phyloP scores from a whole-genome alignment of 1,140 invertebrate species.

The Arctopsyche grandis region DNA sequence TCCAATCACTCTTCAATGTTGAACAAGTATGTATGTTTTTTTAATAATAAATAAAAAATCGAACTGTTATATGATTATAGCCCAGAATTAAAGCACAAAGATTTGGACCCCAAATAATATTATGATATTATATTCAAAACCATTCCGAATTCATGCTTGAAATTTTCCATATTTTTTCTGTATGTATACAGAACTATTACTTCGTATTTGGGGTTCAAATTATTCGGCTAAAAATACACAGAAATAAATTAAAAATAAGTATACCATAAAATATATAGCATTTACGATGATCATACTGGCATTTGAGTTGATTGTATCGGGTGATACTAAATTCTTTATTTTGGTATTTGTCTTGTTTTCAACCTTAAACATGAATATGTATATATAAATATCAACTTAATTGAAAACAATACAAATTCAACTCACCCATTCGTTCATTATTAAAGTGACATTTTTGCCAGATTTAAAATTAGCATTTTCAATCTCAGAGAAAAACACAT shows the following conservation, averaged over 20 bases:
- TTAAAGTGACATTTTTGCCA: background rate
- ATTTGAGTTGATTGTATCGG: slow-evolving; percentile 62
- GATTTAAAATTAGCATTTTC: slow-evolving; percentile 41
- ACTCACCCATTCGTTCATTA: slow-evolving; percentile 45
- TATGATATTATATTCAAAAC: too few species aligned
- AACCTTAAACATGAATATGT: slow-evolving; percentile 31
- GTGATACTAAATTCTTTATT: slow-evolving; percentile 62
- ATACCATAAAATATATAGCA: slow-evolving; percentile 82
- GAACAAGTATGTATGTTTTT: slow-evolving; percentile 53
- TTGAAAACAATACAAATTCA: background rate
- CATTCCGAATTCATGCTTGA: too few species aligned
- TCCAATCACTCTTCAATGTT: slow-evolving; percentile 46
- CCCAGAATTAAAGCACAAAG: too few species aligned
- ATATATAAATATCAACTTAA: background rate
- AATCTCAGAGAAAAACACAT: slow-evolving; percentile 42
- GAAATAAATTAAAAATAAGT: too few species aligned
- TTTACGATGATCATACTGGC: slow-evolving; percentile 74
- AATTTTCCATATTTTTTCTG: too few species aligned
- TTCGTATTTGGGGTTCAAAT: too few species aligned
- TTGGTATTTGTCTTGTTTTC: slow-evolving; percentile 47
- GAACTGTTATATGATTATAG: too few species aligned
- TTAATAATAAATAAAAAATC: slow-evolving; percentile 48
- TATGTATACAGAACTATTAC: too few species aligned
- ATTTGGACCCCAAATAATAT: too few species aligned
- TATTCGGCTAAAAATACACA: too few species aligned